These are phyloP conservation scores for Panopea generosa DNA, from an alignment of 2,888 invertebrate species.

Conservation along the genomic window DNA sequence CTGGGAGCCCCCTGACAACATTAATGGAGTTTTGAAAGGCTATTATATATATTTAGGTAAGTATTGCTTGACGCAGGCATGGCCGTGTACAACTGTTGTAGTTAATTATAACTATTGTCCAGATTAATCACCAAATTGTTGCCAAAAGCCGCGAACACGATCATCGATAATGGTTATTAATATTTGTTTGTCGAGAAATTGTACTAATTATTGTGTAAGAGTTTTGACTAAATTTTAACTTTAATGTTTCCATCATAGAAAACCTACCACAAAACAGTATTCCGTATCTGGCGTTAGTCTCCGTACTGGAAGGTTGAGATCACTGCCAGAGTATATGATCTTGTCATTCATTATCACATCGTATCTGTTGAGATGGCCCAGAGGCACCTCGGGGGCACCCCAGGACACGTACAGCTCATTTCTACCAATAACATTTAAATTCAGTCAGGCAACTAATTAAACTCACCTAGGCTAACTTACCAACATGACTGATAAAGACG, in stretches of 20 bases:
- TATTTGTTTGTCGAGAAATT: too few species aligned
- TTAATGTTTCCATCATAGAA: too few species aligned
- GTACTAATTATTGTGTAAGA: too few species aligned
- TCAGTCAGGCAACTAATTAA: too few species aligned
- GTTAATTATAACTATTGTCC: too few species aligned
- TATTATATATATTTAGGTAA: constrained; percentile 82
- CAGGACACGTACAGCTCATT: constrained; percentile 84
- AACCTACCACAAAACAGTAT: constrained; percentile 82
- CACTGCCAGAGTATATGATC: constrained; percentile 83
- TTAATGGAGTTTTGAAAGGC: constrained; percentile 80
- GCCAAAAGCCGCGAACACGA: too few species aligned
- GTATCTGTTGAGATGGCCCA: constrained; percentile 83
- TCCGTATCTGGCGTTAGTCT: constrained; percentile 84
- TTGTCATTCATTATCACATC: constrained; percentile 83
- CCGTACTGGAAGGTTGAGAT: constrained; percentile 76
- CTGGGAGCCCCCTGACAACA: constrained; percentile 82
- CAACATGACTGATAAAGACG: too few species aligned
- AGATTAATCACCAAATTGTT: too few species aligned
- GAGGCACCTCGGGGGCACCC: constrained; percentile 83
- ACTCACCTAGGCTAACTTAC: too few species aligned
- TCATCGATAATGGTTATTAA: too few species aligned
- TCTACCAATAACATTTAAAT: constrained; percentile 82
- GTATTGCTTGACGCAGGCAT: too few species aligned
- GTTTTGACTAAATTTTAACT: too few species aligned
- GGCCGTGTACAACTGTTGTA: not conserved